Evolutionary conservation across 2,888 invertebrate genomes (phyloP), one percentile per base, ranked within the genome.

Genomic region (Ophonus ardosiacus): DNA sequence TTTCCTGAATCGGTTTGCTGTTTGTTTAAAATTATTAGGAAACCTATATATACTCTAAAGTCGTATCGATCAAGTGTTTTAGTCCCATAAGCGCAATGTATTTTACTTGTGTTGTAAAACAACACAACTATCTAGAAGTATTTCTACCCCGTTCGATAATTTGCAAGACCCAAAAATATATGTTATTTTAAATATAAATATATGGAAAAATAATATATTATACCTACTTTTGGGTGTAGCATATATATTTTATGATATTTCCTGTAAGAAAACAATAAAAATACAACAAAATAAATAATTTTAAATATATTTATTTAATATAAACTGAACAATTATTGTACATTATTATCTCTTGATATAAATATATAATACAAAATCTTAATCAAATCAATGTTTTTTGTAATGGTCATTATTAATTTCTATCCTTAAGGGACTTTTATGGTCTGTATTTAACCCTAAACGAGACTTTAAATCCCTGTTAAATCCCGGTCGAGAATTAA

Each of bases 321-420:
- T 17, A 80, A 80, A 80, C 17, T 7, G 59, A 63, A 17, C 21
- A 79, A 21, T 59, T 21, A 31, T 31, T 31, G 31, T 59, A 31
- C 80, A 56, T 76, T 3, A 4, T 59, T 59, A 56, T 56, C 56
- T 31, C 24, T 68, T 71, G 24, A 38, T 21, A 43, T 43, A 40
- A 51, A 7, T 7, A 51, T 43, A n/a, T 43, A 74, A 74, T 76
- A 21, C 63, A 63, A 76, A 76, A 43, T 7, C 17, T 15, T 56
- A 56, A 63, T 4, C 24, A 43, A 17, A 59, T 83, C 74, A 83
- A 38, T 74, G 51, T 84, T 86, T 88, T 68, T 87, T 88, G 87
- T 88, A 90, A 79, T 88, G 89, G 84, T 90, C 90, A 86, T 90
- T 90, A 84, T 87, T 89, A 43, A 90, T 90, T 87, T 90, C 90